Evolutionary conservation across 2,888 invertebrate species (phyloP).

Genomic region (Drosophila helvetica): DNA sequence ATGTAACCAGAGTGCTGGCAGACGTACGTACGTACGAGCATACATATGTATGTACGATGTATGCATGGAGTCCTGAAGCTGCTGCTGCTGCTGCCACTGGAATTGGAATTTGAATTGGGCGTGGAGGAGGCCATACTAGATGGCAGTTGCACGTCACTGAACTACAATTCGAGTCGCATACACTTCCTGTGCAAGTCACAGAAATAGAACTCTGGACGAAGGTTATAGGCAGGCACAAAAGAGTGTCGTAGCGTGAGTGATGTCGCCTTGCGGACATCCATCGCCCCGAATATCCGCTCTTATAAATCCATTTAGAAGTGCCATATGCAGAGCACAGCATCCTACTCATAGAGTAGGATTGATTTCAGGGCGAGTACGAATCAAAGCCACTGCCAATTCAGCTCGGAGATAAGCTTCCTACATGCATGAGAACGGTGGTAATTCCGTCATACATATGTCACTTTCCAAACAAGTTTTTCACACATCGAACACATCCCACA

Average conservation of each 20-base stretch:
- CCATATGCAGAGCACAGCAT: neutral
- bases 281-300: slow-evolving; percentile 45
- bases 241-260: neutral
- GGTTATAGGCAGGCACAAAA: slow-evolving; percentile 17
- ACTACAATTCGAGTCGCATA: slow-evolving; percentile 18
- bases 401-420: slow-evolving; percentile 27
- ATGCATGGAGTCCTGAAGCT: neutral
- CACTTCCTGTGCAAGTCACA: slow-evolving; percentile 36
- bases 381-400: slow-evolving; percentile 23
- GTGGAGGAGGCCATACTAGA: slow-evolving; percentile 7
- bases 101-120: slow-evolving; percentile 23
- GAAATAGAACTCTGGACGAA: slow-evolving; percentile 7
- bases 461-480: slow-evolving; percentile 27
- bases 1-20: slow-evolving; percentile 40
- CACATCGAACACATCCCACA: neutral
- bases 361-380: slow-evolving; percentile 3
- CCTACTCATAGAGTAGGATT: neutral
- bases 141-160: slow-evolving; percentile 3
- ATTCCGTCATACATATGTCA: slow-evolving; percentile 55
- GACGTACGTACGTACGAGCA: slow-evolving; percentile 23
- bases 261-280: slow-evolving; percentile 8
- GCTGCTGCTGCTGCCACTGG: slow-evolving; percentile 1
- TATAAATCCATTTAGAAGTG: slow-evolving; percentile 20
- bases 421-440: slow-evolving; percentile 23
- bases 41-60: slow-evolving; percentile 1